Evolutionary conservation across 2,797 vertebrate genomes (phyloP).

Genomic region (Danio albolineatus): DNA sequence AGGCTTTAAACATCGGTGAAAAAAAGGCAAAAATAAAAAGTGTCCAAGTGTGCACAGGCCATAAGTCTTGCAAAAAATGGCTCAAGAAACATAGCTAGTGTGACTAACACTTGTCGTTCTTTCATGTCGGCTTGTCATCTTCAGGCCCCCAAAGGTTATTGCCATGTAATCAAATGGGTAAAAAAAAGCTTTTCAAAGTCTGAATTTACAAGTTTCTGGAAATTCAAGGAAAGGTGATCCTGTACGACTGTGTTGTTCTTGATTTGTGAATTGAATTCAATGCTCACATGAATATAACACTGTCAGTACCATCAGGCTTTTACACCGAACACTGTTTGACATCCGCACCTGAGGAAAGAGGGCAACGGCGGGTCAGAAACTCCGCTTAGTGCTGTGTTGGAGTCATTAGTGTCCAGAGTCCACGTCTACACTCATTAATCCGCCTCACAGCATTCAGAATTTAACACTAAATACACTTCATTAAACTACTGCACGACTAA

Average conservation of each 20-base stretch:
- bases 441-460: constrained; percentile 19
- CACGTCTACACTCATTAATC: constrained; percentile 37
- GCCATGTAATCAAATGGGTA: too few relatives aligned
- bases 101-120: too few relatives aligned
- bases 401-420: constrained; percentile 44
- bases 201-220: background rate
- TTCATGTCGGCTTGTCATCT: too few relatives aligned
- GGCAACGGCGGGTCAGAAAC: background rate
- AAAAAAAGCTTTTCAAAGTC: background rate
- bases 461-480: constrained; percentile 9
- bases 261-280: background rate
- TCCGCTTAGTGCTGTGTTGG: constrained; percentile 33
- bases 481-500: constrained; percentile 46
- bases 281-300: background rate
- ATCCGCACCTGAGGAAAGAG: constrained; percentile 9
- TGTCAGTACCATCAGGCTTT: constrained; percentile 20
- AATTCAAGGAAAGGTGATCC: constrained; percentile 15
- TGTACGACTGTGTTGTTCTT: background rate
- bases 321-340: constrained; percentile 13
- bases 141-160: too few relatives aligned
- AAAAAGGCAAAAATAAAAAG: too few relatives aligned
- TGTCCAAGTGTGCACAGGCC: too few relatives aligned
- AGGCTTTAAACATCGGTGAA: too few relatives aligned
- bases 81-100: too few relatives aligned
- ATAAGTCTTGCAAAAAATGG: too few relatives aligned